Base-by-base conservation (phyloP, 2,888 invertebrate species). In the Macaria notata region DNA sequence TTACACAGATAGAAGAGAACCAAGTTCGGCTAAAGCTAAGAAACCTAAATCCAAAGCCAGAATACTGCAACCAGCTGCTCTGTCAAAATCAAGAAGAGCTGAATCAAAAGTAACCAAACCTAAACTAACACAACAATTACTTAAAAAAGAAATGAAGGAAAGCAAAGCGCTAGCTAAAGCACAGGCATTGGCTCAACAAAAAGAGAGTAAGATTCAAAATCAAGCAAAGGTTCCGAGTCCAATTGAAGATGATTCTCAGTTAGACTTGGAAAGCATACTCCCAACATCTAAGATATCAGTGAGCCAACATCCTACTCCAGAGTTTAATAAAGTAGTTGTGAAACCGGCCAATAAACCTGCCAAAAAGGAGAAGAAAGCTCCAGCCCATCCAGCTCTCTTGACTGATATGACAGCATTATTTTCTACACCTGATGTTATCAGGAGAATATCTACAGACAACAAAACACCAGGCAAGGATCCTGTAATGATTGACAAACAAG, bases 381-480 rank as follows among this genome's bases (percentile, higher is more conserved):
- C 94, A 19, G 92, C 93, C 9, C 93, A 93, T 73, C 86, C 92
- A 54, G 92, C 82, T 66, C 83, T 86, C 69, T 83, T 92, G 43
- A 86, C 91, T 39, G 93, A 94, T 73, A 94, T 94, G 92, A 93
- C 95, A 57, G 94, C 95, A 41, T 81, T 96, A 57, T 96, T 96
- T 79, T 95, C 96, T 4, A 94, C 95, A 44, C 96, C 96, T 29
- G 96, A 96, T 88, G 95, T 96, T 53, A 95, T 95, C 57, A 91
- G 95, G 69, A 91, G 95, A 69, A 94, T 95, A 9, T 92, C 93
- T 53, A 88, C 92, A 45, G 92, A 92, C 54, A 80, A 76, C 46
- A 93, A 93, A 72, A 65, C 77, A 30, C 78, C 92, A 65, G 83
- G 83, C 3, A 93, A 93, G 76, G 93, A 93, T 33, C 4, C 42